phyloP scores from a whole-genome alignment of 2,888 invertebrate genomes.

The Mythimna lalbum region DNA sequence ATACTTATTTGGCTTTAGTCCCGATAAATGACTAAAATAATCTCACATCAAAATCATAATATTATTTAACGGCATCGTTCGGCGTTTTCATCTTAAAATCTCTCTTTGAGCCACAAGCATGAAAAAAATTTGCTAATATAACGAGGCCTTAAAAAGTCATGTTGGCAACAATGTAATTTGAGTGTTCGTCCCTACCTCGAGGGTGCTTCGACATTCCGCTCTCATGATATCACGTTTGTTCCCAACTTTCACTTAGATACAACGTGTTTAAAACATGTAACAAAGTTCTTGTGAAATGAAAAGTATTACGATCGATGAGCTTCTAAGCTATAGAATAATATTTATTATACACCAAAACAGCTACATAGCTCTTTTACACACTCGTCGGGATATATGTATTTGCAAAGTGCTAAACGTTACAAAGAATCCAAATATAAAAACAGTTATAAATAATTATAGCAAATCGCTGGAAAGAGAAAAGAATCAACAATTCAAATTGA shows the following conservation, averaged over 20 bases:
- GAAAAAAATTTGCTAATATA: slow-evolving; percentile 55
- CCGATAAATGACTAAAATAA: slow-evolving; percentile 5
- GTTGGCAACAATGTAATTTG: slow-evolving; percentile 68
- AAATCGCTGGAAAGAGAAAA: slow-evolving; percentile 24
- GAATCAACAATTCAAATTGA: slow-evolving; percentile 46
- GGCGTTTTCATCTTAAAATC: slow-evolving; percentile 24
- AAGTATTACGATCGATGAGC: slow-evolving; percentile 13
- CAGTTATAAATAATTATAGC: slow-evolving; percentile 11
- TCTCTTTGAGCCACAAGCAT: slow-evolving; percentile 39
- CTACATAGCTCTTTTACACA: background rate
- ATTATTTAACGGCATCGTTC: slow-evolving; percentile 32
- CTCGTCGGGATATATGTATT: background rate
- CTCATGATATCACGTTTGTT: slow-evolving; percentile 59
- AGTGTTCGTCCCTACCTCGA: slow-evolving; percentile 56
- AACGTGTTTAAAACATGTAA: slow-evolving; percentile 44
- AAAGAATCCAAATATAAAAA: slow-evolving; percentile 2
- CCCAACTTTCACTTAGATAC: slow-evolving; percentile 47
- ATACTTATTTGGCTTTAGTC: background rate
- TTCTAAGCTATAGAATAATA: background rate
- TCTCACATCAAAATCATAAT: slow-evolving; percentile 16
- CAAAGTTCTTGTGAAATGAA: slow-evolving; percentile 33
- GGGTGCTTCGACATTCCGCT: slow-evolving; percentile 62
- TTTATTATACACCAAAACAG: too few species aligned
- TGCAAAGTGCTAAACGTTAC: background rate
- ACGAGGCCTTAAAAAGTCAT: slow-evolving; percentile 62